Evolutionary conservation across 2,888 invertebrate species (phyloP), one percentile per base, ranked within the genome.

Genomic region (Mongoloraphidia duomilia): DNA sequence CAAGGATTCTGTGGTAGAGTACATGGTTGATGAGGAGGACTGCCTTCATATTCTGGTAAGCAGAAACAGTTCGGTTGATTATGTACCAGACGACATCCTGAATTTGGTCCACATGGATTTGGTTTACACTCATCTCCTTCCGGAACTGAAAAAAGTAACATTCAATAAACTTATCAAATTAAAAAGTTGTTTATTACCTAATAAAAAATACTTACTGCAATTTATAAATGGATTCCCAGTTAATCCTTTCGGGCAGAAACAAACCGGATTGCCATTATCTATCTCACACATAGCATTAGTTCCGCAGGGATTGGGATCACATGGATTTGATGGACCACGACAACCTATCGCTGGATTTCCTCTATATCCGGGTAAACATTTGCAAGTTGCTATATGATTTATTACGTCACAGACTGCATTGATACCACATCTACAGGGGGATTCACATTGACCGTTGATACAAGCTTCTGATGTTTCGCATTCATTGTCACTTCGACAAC

Each of bases 221-320:
- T 80, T 84, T 63, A 82, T 79, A 64, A 90, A 90, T 41, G 92
- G 92, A 75, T 92, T 90, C 65, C 92, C 92, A 4, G 90, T 91
- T 54, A 88, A 71, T 53, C 89, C 90, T 65, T 85, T 88, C 0
- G 90, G 90, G 62, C 92, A 92, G 70, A 77, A 87, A 61, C 92
- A 93, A 56, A 91, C 84, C 2, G 91, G 90, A 64, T 82, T 84
- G 46, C 88, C 90, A 58, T 83, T 80, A 58, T 89, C 87, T 45
- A 81, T 75, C 69, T 89, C 88, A 63, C 92, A 93, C 54, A 84
- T 68, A 2, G 92, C 90, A 60, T 85, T 84, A 2, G 74, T 67
- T n/a, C 91, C 91, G 59, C 90, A 91, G n/a, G 90, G 90, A 66
- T 84, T 89, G 26, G 87, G 86, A 53, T 77, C 72, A 60, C 90